Percentiles rank a stretch among this genome's conserved stretches.
Conservation (phyloP, 2,113 vertebrate genomes). For the Sarotherodon lohbergeri region DNA sequence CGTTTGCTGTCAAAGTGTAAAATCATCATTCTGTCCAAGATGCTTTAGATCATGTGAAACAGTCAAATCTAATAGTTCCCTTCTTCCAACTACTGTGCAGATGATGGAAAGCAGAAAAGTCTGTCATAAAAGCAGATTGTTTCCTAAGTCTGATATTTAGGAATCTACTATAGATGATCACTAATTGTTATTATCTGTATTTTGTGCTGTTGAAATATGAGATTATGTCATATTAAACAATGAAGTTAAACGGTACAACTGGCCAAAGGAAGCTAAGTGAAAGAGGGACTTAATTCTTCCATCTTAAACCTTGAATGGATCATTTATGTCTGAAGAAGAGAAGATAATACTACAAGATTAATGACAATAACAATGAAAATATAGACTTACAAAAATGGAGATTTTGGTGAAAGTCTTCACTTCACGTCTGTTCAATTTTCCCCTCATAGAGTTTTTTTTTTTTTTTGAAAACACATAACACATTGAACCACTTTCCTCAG, state of each 20-base stretch:
- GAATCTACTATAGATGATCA: neutral
- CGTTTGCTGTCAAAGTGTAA: neutral
- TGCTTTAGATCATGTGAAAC: neutral
- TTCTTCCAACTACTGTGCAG: neutral
- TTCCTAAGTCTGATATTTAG: neutral
- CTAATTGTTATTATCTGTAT: neutral
- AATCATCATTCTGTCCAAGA: neutral
- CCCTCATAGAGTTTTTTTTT: neutral
- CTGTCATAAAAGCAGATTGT: neutral
- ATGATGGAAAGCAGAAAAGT: neutral
- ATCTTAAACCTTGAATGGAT: neutral
- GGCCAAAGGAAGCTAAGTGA: neutral
- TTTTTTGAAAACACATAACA: neutral
- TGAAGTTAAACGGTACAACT: neutral
- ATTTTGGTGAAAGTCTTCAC: neutral
- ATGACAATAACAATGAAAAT: neutral
- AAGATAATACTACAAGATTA: neutral
- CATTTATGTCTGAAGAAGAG: neutral
- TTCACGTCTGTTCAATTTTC: neutral
- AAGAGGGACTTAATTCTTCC: neutral
- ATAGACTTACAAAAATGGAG: neutral
- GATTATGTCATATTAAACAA: neutral
- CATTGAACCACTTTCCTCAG: neutral
- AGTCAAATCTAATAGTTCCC: neutral
- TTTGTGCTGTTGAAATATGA: neutral